Evolutionary conservation across 1,140 invertebrate genomes (phyloP), one percentile per base, ranked within the genome.

Genomic region (Halictus rubicundus): DNA sequence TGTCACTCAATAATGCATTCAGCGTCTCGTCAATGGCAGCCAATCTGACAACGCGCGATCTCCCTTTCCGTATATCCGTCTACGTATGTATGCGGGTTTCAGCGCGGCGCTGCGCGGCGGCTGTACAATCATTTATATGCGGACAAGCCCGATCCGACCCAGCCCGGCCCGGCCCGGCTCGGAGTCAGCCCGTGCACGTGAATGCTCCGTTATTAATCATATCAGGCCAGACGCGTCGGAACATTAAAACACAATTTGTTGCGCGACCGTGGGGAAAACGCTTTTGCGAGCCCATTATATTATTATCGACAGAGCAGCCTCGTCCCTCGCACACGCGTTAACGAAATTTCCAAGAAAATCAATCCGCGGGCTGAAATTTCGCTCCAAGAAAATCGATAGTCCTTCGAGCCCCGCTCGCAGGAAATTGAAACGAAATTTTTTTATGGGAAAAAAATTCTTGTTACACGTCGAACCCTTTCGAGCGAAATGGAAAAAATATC

Each of bases 1-100:
- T 71, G 79, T 87, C 69, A 78, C 75, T 87, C 83, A 79, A 88
- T 88, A 87, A 85, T 88, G 81, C 86, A 83, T 87, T 85, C 80
- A 81, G n/a, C 68, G 80, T 83, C 70, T 86, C 78, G 81, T 87
- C 81, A 86, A 68, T 68, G 68, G 63, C 68, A 77, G 66, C 66
- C 78, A 81, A 78, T 72, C 68, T 78, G 78, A 78, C 81, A 82
- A 72, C 71, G 75, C 76, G 79, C 70, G 68, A 68, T 63, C 78
- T 63, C 81, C 66, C 71, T 70, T 80, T 71, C 64, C 59, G 64
- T 63, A 70, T 71, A 66, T 75, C 52, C 61, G 71, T 25, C 57
- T 25, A 14, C 46, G 21, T 46, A 59, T 60, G 73, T 66, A 60
- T 52, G 23, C 57, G 23, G 46, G 61, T 65, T 75, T 80, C 77